Base-by-base conservation (phyloP, 2,113 vertebrate species). In the Aegithalos caudatus region DNA sequence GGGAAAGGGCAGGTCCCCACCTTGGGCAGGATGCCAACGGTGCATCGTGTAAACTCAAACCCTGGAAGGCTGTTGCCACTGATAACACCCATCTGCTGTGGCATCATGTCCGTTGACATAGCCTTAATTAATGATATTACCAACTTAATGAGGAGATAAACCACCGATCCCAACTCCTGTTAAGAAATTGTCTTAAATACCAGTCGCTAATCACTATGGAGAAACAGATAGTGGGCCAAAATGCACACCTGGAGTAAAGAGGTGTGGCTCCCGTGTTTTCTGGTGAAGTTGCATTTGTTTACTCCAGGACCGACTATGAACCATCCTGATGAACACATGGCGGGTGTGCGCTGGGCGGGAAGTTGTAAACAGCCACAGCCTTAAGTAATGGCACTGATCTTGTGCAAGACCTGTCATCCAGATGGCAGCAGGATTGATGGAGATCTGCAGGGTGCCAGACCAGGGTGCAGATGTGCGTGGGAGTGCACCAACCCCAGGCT, bases 181-280 rank as follows among this genome's bases (percentile, higher is more conserved):
- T 97, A 96, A 94, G 96, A 96, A 96, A 97, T 88, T 90, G 87
- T 86, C 87, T 92, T 88, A 91, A 94, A 97, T 92, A 95, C 79
- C 67, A 70, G 86, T 71, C 87, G 20, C 91, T 95, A 95, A 95
- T 95, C 73, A 2, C 87, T 89, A 11, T 66, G 88, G 67, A 94
- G 95, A 92, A 95, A 96, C 35, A 89, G 85, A 62, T 14, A 94
- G 84, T 92, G 93, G 92, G 93, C 94, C 92, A 96, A 91, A 92
- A 96, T 12, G 71, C 90, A 79, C 91, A 94, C 94, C 91, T 90
- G 87, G 94, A 76, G 83, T 86, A 81, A 81, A 94, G 91, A 95
- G 96, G 92, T 93, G 91, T 77, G 89, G 70, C 76, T 58, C 40
- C 73, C 1, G 2, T 60, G 84, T 92, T 94, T 95, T 95, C 95